These are phyloP conservation scores for Pipistrellus pygmaeus DNA, from an alignment of 2,797 vertebrate species.

Conservation along the genomic window DNA sequence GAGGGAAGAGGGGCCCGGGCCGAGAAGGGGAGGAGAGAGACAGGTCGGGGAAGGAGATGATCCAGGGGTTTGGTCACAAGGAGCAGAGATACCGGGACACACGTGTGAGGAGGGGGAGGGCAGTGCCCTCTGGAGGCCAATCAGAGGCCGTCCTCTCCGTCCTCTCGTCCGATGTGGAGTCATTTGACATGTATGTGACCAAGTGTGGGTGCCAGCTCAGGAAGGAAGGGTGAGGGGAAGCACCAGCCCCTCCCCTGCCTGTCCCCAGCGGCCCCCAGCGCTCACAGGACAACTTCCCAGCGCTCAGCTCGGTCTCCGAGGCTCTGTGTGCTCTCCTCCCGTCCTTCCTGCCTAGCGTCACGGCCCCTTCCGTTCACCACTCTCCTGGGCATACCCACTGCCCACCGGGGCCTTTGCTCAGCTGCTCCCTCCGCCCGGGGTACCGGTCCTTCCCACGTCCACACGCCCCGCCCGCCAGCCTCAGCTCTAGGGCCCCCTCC, in stretches of 20 bases:
- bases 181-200: not conserved
- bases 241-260: not conserved
- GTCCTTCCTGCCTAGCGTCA: not conserved
- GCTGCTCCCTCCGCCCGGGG: no score
- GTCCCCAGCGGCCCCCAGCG: accelerated
- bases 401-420: no score
- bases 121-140: not conserved
- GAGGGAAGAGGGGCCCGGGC: not conserved
- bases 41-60: not conserved
- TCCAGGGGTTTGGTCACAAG: not conserved
- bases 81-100: not conserved
- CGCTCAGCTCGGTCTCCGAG: accelerated
- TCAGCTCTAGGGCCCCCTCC: no score
- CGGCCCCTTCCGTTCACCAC: no score
- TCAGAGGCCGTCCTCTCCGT: not conserved
- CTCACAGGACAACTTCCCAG: not conserved
- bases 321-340: not conserved
- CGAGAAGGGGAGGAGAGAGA: not conserved
- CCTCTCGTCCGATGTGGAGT: not conserved
- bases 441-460: no score
- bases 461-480: no score
- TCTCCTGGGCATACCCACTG: no score
- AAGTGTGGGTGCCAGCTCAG: not conserved
- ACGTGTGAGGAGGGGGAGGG: no score
- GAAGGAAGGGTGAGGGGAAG: not conserved